phyloP scores from a whole-genome alignment of 2,797 vertebrate species.

The Zalophus californianus region DNA sequence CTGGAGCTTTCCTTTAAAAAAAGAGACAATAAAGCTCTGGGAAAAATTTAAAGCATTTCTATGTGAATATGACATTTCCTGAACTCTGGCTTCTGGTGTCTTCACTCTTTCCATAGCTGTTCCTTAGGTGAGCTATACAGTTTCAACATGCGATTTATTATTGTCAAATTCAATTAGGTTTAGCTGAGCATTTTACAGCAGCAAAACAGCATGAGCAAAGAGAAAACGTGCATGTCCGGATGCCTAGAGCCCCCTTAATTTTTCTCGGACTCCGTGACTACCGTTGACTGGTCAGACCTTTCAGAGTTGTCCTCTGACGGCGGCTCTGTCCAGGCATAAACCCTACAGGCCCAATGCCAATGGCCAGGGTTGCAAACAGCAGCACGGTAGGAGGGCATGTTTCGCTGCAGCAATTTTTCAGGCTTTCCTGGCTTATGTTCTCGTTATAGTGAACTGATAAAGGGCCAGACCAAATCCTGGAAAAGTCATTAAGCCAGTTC shows the following conservation, averaged over 20 bases:
- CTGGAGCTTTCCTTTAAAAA: slow-evolving; percentile 66
- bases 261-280: slow-evolving; percentile 41
- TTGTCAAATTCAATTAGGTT: slow-evolving; percentile 87
- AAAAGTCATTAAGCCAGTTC: slow-evolving; percentile 79
- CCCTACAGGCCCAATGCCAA: neutral
- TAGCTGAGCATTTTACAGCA: slow-evolving; percentile 82
- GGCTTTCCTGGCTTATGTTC: slow-evolving; percentile 66
- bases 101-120: slow-evolving; percentile 79
- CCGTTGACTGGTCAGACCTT: neutral
- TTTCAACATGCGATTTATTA: slow-evolving; percentile 84
- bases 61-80: slow-evolving; percentile 87
- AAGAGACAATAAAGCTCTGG: slow-evolving; percentile 72
- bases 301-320: neutral
- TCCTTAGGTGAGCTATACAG: slow-evolving; percentile 84
- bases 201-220: slow-evolving; percentile 75
- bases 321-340: neutral
- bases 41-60: slow-evolving; percentile 87
- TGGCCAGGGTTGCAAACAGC: neutral
- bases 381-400: neutral
- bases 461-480: slow-evolving; percentile 60
- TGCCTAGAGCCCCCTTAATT: slow-evolving; percentile 58
- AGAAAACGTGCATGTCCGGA: neutral
- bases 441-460: slow-evolving; percentile 75
- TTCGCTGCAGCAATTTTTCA: slow-evolving; percentile 68
- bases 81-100: slow-evolving; percentile 84